phyloP scores from a whole-genome alignment of 1,140 invertebrate species.

The Drosophila oshimai region DNA sequence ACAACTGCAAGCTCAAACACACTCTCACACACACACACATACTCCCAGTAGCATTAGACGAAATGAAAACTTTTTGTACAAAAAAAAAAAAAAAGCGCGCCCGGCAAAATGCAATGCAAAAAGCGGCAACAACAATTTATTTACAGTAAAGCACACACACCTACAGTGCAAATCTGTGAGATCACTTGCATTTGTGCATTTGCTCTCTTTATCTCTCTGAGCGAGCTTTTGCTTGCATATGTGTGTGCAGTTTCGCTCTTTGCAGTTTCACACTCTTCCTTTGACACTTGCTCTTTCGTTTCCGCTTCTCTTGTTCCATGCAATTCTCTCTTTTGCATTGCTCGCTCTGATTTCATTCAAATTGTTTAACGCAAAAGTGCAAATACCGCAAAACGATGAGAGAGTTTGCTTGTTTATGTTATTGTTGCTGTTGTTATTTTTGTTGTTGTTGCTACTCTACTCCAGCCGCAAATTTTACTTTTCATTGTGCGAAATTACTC shows the following conservation, averaged over 20 bases:
- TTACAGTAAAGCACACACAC: constrained; percentile 62
- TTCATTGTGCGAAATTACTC: constrained; percentile 72
- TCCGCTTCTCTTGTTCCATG: not conserved
- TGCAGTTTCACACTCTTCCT: not conserved
- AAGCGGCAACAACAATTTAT: constrained; percentile 30
- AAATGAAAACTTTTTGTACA: constrained; percentile 57
- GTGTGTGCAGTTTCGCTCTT: no score
- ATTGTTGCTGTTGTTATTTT: not conserved
- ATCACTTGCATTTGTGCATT: constrained; percentile 68
- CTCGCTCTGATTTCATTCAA: constrained; percentile 47
- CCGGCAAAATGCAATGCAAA: constrained; percentile 77
- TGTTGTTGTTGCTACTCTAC: constrained; percentile 10
- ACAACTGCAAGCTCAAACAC: not conserved
- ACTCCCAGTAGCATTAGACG: constrained; percentile 31
- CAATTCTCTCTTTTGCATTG: not conserved
- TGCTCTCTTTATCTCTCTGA: not conserved
- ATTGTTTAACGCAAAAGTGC: constrained; percentile 76
- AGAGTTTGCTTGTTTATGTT: constrained; percentile 31
- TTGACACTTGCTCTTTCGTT: constrained; percentile 1
- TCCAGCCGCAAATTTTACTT: constrained; percentile 67
- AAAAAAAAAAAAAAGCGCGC: constrained; percentile 73
- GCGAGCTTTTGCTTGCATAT: constrained; percentile 32
- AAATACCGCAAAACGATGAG: constrained; percentile 67
- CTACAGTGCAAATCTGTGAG: constrained; percentile 25
- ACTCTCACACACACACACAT: constrained; percentile 2